These are phyloP conservation scores for Channa maculata DNA, from an alignment of 2,113 vertebrate genomes.

Conservation along the genomic window DNA sequence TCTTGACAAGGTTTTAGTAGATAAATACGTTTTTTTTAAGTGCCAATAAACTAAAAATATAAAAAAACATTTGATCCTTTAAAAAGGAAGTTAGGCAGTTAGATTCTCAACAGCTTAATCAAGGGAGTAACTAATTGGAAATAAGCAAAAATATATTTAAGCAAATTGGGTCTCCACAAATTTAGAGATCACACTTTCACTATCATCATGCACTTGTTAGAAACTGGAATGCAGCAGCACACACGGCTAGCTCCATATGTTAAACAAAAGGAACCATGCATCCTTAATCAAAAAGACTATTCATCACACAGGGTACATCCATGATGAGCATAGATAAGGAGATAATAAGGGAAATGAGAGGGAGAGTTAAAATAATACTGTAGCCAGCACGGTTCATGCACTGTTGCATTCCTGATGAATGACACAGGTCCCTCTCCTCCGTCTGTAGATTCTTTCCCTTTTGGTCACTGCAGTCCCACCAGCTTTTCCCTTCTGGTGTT, in stretches of 20 bases:
- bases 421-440: conserved; percentile 53
- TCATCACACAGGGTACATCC: conserved; percentile 71
- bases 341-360: conserved; percentile 80
- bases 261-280: conserved; percentile 64
- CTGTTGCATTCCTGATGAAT: conserved; percentile 75
- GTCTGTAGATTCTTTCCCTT: conserved; percentile 36
- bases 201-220: conserved; percentile 7
- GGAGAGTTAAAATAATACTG: conserved; percentile 76
- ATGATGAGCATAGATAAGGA: conserved; percentile 74
- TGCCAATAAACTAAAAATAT: conserved; percentile 4
- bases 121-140: conserved; percentile 5
- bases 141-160: conserved; percentile 18
- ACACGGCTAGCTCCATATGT: conserved; percentile 58
- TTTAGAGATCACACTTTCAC: conserved; percentile 32
- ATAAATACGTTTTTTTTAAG: background rate
- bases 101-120: background rate
- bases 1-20: background rate
- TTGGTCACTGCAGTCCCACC: conserved; percentile 7
- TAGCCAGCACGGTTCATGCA: conserved; percentile 69
- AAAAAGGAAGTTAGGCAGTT: background rate
- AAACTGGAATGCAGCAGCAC: conserved; percentile 33
- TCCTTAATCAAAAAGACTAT: conserved; percentile 75
- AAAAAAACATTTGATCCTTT: background rate
- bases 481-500: conserved; percentile 2
- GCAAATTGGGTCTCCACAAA: conserved; percentile 1